A percentile compares a stretch with the other conserved stretches of the same genome.
These are phyloP conservation scores for Atherinosoma microstoma DNA, from an alignment of 2,797 vertebrate genomes.

Conservation along the genomic window DNA sequence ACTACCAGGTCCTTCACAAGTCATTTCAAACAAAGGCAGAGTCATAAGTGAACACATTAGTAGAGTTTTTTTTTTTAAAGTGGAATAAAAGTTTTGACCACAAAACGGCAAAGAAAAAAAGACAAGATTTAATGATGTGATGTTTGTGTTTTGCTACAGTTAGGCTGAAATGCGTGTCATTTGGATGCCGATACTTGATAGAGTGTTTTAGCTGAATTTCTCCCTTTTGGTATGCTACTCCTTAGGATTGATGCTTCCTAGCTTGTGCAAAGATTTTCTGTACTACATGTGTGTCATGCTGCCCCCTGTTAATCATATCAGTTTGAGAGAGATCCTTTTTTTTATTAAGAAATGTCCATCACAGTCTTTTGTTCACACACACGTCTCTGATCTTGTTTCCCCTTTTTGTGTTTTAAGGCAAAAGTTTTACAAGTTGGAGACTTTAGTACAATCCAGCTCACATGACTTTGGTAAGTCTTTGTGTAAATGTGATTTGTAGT, in stretches of 20 bases:
- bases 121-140: neutral
- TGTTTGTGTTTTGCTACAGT: too few species aligned
- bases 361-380: neutral
- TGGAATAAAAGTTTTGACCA: too few species aligned
- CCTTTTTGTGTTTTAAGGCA: slow-evolving; percentile 84
- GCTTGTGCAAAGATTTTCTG: neutral
- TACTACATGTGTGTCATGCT: neutral
- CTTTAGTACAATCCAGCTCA: slow-evolving; percentile 84
- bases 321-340: slow-evolving; percentile 1
- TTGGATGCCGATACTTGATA: neutral
- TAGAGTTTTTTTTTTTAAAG: too few species aligned
- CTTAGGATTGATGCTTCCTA: neutral
- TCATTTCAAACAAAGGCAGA: too few species aligned
- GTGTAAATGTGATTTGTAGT: neutral
- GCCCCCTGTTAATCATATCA: neutral
- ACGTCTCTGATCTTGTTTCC: slow-evolving; percentile 10
- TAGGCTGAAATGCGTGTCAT: neutral
- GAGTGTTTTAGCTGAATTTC: neutral
- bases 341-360: neutral
- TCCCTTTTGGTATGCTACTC: neutral
- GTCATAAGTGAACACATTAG: too few species aligned
- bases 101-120: too few species aligned
- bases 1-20: too few species aligned
- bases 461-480: slow-evolving; percentile 93
- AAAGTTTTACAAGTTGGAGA: slow-evolving; percentile 88